Conservation (phyloP, 2,888 invertebrate species). For the Zele albiditarsus region DNA sequence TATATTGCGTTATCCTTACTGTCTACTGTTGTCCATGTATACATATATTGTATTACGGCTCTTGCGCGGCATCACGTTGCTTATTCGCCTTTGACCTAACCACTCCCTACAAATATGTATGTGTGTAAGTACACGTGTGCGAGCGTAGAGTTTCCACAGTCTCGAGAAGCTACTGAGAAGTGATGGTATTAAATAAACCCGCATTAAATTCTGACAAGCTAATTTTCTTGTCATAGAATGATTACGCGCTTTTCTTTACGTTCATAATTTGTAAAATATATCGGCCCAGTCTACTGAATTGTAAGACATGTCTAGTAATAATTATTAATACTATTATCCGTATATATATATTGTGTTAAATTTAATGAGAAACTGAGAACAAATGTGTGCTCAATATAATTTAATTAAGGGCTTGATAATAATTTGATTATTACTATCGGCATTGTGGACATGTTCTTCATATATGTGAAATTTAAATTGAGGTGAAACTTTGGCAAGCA, state of each 20-base stretch:
- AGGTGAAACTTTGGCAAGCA: too few relatives aligned
- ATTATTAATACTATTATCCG: background rate
- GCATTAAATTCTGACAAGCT: slow-evolving; percentile 14
- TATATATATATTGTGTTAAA: background rate
- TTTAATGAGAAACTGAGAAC: background rate
- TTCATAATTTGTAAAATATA: background rate
- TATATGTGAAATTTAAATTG: too few relatives aligned
- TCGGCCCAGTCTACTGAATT: too few relatives aligned
- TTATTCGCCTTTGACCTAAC: slow-evolving; percentile 1
- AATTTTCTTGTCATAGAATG: slow-evolving; percentile 11
- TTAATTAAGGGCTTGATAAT: background rate
- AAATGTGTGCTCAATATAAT: background rate
- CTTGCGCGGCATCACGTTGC: slow-evolving; percentile 8
- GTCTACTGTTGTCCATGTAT: slow-evolving; percentile 27
- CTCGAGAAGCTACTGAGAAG: background rate
- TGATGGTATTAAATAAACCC: slow-evolving; percentile 7
- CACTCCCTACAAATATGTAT: background rate
- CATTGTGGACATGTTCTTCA: too few relatives aligned
- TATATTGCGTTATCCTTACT: background rate
- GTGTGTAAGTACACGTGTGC: background rate
- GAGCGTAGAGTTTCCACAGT: background rate
- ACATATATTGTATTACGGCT: background rate
- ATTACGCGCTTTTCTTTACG: background rate
- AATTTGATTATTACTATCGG: background rate
- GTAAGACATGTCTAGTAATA: background rate